phyloP scores from a whole-genome alignment of 2,113 vertebrate genomes.

The Caracal caracal region DNA sequence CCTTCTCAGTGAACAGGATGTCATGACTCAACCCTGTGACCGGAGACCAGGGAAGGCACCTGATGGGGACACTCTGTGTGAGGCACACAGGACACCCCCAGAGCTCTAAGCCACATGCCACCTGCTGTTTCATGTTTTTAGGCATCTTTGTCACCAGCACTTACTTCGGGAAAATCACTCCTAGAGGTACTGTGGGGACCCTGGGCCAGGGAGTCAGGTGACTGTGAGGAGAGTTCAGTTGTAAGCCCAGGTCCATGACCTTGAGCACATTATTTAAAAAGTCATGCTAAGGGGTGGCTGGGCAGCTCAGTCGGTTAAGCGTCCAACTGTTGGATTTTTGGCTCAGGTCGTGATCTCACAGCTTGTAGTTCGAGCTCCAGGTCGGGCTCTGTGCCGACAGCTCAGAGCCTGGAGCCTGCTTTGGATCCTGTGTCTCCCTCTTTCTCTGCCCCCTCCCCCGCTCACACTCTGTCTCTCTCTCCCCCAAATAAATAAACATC shows the following conservation, averaged over 20 bases:
- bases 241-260: background rate
- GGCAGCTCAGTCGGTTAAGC: too few species aligned
- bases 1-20: background rate
- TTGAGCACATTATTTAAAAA: background rate
- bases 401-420: too few species aligned
- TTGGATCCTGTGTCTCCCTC: too few species aligned
- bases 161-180: background rate
- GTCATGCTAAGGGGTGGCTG: background rate
- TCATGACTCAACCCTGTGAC: background rate
- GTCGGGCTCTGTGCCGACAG: too few species aligned
- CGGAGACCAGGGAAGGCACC: background rate
- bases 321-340: too few species aligned
- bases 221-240: background rate
- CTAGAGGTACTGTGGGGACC: background rate
- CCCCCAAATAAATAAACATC: too few species aligned
- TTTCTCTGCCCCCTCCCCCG: too few species aligned
- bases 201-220: background rate
- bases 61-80: accelerated
- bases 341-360: too few species aligned
- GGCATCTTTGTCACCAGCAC: background rate
- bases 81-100: accelerated
- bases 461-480: too few species aligned
- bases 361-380: too few species aligned
- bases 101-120: background rate
- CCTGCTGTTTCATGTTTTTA: too few species aligned